Conservation (phyloP, 2,888 invertebrate species). For the Lamellibrachia satsuma region DNA sequence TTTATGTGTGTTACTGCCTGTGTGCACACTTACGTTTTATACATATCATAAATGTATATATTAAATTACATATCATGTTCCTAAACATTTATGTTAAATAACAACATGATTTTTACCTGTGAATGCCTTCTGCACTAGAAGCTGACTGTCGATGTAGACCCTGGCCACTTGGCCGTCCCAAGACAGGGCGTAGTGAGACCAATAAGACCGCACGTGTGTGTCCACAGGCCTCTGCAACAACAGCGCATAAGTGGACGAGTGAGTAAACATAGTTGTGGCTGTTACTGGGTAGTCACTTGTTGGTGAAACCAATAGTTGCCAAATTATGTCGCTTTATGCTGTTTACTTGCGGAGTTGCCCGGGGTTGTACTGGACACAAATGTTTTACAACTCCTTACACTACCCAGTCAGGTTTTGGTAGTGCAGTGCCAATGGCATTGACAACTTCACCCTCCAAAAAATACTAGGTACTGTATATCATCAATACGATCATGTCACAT, state of each 20-base stretch:
- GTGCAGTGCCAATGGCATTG: too few relatives aligned
- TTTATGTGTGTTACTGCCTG: neutral
- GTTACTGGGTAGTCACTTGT: neutral
- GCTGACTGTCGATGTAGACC: neutral
- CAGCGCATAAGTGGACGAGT: conserved; percentile 19
- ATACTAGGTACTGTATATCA: too few relatives aligned
- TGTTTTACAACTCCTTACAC: too few relatives aligned
- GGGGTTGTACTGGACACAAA: too few relatives aligned
- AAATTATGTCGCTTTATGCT: too few relatives aligned
- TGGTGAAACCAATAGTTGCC: too few relatives aligned
- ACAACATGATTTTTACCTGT: neutral
- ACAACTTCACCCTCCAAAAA: too few relatives aligned
- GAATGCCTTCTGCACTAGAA: neutral
- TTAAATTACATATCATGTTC: neutral
- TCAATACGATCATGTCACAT: too few relatives aligned
- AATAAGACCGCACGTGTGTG: neutral
- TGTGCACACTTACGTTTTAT: neutral
- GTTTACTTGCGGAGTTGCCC: too few relatives aligned
- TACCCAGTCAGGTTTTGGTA: too few relatives aligned
- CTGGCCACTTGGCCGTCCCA: neutral
- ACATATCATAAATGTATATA: neutral
- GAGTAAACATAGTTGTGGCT: conserved; percentile 21
- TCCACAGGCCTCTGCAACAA: neutral
- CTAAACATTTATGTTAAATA: too few relatives aligned
- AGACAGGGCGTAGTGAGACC: neutral